These are phyloP conservation scores for Capitulum mitella DNA, from an alignment of 2,888 invertebrate genomes.

Conservation along the genomic window DNA sequence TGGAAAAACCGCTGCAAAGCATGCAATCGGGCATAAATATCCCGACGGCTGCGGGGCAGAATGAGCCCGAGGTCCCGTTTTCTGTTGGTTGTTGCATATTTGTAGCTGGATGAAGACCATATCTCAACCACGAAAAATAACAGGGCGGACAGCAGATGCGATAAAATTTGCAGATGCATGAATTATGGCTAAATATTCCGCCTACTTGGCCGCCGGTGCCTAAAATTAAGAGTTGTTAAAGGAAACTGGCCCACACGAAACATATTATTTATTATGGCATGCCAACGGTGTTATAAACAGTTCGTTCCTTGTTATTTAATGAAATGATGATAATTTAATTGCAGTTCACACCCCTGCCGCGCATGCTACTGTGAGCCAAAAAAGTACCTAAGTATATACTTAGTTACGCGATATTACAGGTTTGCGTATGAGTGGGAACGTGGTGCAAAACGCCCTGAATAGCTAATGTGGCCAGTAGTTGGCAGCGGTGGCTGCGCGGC, in stretches of 20 bases:
- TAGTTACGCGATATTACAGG: not conserved
- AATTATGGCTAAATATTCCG: not conserved
- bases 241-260: conserved; percentile 9
- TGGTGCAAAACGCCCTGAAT: not conserved
- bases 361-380: conserved; percentile 6
- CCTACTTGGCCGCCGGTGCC: not conserved
- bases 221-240: not conserved
- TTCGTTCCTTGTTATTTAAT: conserved; percentile 13
- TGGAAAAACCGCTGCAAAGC: not conserved
- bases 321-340: conserved; percentile 22
- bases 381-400: not conserved
- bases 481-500: too few species aligned
- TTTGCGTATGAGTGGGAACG: not conserved
- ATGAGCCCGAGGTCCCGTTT: not conserved
- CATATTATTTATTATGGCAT: not conserved
- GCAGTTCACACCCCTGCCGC: not conserved
- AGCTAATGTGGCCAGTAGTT: too few species aligned
- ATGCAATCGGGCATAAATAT: not conserved
- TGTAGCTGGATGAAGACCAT: not conserved
- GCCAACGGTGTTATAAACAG: not conserved
- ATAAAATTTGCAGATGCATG: conserved; percentile 22
- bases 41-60: too few species aligned
- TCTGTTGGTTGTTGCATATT: conserved; percentile 7
- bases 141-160: not conserved
- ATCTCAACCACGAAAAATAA: not conserved